These are phyloP conservation scores for Cabera pusaria DNA, from an alignment of 2,888 invertebrate genomes.

Conservation along the genomic window DNA sequence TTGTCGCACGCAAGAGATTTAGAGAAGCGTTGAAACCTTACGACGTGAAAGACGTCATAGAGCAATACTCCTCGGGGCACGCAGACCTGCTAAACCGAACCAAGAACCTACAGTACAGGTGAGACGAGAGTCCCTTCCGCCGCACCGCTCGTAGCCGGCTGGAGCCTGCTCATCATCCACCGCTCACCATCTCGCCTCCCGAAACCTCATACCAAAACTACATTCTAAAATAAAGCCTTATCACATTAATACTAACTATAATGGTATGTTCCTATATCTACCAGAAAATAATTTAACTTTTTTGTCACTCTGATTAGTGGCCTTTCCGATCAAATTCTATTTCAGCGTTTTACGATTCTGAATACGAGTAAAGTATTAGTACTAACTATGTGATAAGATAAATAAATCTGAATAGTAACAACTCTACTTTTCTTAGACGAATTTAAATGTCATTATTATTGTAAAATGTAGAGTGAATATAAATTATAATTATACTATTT, in stretches of 20 bases:
- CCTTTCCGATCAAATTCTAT: no score
- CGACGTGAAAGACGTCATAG: constrained; percentile 97
- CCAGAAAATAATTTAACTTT: no score
- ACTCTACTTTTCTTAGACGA: no score
- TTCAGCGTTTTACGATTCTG: no score
- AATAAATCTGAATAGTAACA: no score
- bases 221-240: not conserved
- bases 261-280: not conserved
- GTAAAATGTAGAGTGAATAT: no score
- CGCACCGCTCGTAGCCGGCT: constrained; percentile 31
- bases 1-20: constrained; percentile 95
- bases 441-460: no score
- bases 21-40: constrained; percentile 96
- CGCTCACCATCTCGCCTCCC: constrained; percentile 43
- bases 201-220: constrained; percentile 27
- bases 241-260: not conserved
- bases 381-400: no score
- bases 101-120: constrained; percentile 93
- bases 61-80: constrained; percentile 94
- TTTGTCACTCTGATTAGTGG: no score
- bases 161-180: constrained; percentile 43
- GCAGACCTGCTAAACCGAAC: constrained; percentile 94
- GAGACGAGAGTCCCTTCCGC: constrained; percentile 57
- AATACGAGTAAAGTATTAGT: no score
- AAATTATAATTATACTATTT: no score